Evolutionary conservation across 2,797 vertebrate genomes (phyloP), one percentile per base, ranked within the genome.

Genomic region (Loris lydekkerianus): DNA sequence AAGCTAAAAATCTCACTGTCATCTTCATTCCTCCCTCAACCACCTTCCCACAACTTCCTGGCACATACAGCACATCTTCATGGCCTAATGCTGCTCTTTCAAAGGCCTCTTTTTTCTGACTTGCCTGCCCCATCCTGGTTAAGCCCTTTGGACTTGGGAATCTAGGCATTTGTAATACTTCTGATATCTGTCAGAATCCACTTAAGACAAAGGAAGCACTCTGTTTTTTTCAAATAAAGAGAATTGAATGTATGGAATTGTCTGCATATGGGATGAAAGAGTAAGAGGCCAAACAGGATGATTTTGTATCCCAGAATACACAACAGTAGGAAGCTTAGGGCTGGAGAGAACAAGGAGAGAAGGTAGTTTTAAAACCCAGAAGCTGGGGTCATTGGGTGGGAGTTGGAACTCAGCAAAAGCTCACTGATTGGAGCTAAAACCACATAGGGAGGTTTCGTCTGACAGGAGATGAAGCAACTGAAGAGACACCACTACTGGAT

Each of bases 201-300:
- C 20, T 21, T 40, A 91, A 80, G 69, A 60, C 65, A 86, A 65
- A 92, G 80, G 84, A 73, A 56, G 73, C 77, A 46, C 37, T 63
- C 58, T 25, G 65, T 37, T 31, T 83, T 85, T 80, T 94, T 73
- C 91, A 80, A 40, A 70, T 78, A 69, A 82, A 92, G 63, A 65
- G 87, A 61, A 76, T 25, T 49, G 17, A 43, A 73, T 25, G 29
- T 9, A 14, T 34, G 21, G 80, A 60, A 69, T 17, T 91, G 63
- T 86, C 73, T 73, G 46, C 49, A 77, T 0, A 10, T 5, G 31
- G 40, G 27, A 70, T 67, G 25, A 90, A 81, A 93, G 15, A 77
- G 40, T 46, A 37, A 81, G n/a, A 77, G 40, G 73, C 29, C 82
- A 65, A 61, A 67, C 6, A 46, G 72, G 82, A 67, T 10, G 72